Evolutionary conservation across 2,888 invertebrate genomes (phyloP).

Genomic region (Hemaris fuciformis): DNA sequence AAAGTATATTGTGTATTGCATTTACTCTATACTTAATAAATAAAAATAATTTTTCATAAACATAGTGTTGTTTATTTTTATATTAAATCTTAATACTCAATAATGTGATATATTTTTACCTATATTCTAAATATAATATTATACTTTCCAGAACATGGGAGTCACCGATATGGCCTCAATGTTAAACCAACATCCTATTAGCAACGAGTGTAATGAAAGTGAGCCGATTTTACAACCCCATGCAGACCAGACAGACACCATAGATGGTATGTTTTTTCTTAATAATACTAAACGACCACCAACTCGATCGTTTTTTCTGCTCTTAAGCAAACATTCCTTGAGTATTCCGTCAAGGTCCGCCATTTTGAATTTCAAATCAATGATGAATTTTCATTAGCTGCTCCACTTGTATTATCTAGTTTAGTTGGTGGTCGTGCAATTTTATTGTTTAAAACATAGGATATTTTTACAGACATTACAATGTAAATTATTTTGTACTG

Average conservation of each 20-base stretch:
- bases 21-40: not conserved
- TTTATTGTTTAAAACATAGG: constrained; percentile 23
- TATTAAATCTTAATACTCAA: not conserved
- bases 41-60: not conserved
- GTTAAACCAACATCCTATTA: constrained; percentile 82
- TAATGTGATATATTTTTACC: not conserved
- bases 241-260: constrained; percentile 87
- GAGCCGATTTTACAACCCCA: constrained; percentile 83
- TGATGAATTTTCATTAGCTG: constrained; percentile 18
- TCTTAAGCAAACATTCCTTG: not conserved
- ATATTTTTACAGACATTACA: constrained; percentile 34
- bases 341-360: constrained; percentile 22
- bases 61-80: not conserved
- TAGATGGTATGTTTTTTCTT: constrained; percentile 85
- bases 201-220: constrained; percentile 82
- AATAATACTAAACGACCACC: constrained; percentile 25
- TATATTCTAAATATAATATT: not conserved
- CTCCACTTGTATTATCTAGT: constrained; percentile 15
- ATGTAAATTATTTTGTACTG: constrained; percentile 17
- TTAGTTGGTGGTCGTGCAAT: constrained; percentile 35
- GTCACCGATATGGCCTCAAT: constrained; percentile 84
- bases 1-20: not conserved
- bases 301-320: constrained; percentile 17
- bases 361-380: constrained; percentile 26
- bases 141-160: constrained; percentile 80